Percentiles rank a stretch among this genome's conserved stretches.
These are phyloP conservation scores for Brachylomia viminalis DNA, from an alignment of 2,888 invertebrate species.

Conservation along the genomic window DNA sequence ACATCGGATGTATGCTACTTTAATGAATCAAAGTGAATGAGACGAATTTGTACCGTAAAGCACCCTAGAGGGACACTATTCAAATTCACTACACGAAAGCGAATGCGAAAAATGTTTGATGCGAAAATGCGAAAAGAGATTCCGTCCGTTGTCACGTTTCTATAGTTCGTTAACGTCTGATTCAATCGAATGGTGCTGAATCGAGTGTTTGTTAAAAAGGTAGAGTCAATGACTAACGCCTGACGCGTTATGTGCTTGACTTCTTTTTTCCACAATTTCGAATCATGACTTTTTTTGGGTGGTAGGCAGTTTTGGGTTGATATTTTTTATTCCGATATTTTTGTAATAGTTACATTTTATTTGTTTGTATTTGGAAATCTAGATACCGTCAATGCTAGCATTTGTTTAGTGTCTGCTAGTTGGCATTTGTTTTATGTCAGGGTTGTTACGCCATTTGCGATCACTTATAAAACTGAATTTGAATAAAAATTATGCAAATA, in stretches of 20 bases:
- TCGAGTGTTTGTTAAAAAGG: constrained; percentile 68
- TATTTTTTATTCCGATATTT: neutral
- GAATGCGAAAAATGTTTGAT: constrained; percentile 67
- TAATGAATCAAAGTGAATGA: constrained; percentile 63
- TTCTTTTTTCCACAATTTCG: constrained; percentile 33
- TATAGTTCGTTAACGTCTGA: constrained; percentile 78
- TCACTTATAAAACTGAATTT: neutral
- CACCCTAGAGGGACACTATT: constrained; percentile 52
- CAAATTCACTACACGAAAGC: constrained; percentile 65
- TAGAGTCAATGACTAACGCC: constrained; percentile 62
- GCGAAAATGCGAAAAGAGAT: constrained; percentile 68
- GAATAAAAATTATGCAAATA: neutral
- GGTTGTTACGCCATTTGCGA: neutral
- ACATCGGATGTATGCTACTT: constrained; percentile 28
- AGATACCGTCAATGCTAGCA: neutral
- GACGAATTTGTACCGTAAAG: constrained; percentile 43
- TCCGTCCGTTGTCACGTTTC: constrained; percentile 70
- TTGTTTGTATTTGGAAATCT: neutral
- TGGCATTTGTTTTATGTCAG: neutral
- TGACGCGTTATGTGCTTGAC: constrained; percentile 50
- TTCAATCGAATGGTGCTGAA: constrained; percentile 73
- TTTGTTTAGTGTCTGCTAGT: neutral
- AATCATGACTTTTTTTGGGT: constrained; percentile 16
- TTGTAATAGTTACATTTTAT: neutral
- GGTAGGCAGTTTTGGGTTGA: neutral